phyloP scores from a whole-genome alignment of 2,888 invertebrate species.

The Xanthorhoe designata region DNA sequence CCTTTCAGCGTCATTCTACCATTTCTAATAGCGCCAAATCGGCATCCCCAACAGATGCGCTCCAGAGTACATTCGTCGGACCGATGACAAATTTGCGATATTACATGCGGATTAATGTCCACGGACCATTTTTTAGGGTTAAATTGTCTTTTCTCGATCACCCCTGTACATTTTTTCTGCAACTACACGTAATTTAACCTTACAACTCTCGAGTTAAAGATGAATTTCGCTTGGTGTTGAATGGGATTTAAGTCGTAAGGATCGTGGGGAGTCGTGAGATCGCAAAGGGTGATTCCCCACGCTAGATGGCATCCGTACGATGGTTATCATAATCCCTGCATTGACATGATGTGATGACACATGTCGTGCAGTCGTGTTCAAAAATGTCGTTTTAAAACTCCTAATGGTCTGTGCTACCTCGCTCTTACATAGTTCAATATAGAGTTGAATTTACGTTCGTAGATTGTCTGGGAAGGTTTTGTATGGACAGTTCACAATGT shows the following conservation, averaged over 20 bases:
- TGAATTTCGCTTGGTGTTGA: conserved; percentile 40
- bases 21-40: conserved; percentile 76
- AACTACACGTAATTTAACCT: conserved; percentile 44
- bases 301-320: conserved; percentile 82
- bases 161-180: conserved; percentile 49
- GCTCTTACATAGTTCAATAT: conserved; percentile 51
- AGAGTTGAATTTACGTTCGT: conserved; percentile 47
- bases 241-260: conserved; percentile 57
- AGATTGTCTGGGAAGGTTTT: conserved; percentile 69
- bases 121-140: conserved; percentile 83
- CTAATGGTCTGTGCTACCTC: conserved; percentile 43
- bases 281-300: conserved; percentile 82
- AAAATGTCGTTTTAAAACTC: conserved; percentile 78
- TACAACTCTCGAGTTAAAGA: conserved; percentile 45
- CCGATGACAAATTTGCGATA: conserved; percentile 85
- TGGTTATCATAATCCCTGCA: conserved; percentile 85
- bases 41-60: conserved; percentile 79
- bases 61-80: conserved; percentile 59
- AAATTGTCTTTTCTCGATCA: conserved; percentile 83
- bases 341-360: conserved; percentile 86
- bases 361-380: conserved; percentile 81
- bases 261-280: conserved; percentile 64
- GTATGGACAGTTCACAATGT: conserved; percentile 73
- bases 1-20: conserved; percentile 52
- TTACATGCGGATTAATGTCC: conserved; percentile 85